These are phyloP conservation scores for Leptopilina syphax DNA, from an alignment of 2,888 invertebrate genomes.

Conservation along the genomic window DNA sequence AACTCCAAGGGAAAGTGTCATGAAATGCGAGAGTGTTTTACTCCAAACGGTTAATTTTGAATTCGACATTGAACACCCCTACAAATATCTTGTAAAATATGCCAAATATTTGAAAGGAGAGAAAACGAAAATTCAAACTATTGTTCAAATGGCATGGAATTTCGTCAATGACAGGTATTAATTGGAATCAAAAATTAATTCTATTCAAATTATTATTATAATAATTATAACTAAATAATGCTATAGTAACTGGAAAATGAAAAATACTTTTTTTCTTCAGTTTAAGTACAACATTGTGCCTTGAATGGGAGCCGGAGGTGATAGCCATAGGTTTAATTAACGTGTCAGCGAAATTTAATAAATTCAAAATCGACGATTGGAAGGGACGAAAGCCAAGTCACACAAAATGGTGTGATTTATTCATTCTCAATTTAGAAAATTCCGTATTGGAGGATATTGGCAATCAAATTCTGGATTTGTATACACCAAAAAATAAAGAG, in stretches of 20 bases:
- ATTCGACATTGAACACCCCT: conserved; percentile 98
- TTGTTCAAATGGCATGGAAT: conserved; percentile 99
- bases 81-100: conserved; percentile 93
- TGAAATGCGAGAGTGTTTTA: conserved; percentile 96
- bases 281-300: conserved; percentile 23
- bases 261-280: background rate
- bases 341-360: background rate
- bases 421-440: conserved; percentile 95
- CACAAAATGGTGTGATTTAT: conserved; percentile 98
- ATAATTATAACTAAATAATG: background rate
- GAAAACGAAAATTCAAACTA: conserved; percentile 92
- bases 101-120: conserved; percentile 96
- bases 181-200: background rate
- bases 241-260: background rate
- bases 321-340: conserved; percentile 15
- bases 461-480: conserved; percentile 95
- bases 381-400: conserved; percentile 86
- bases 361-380: conserved; percentile 76
- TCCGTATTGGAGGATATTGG: conserved; percentile 97
- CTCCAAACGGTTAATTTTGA: conserved; percentile 99
- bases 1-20: conserved; percentile 89
- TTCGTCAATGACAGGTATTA: conserved; percentile 96
- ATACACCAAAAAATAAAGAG: conserved; percentile 78
- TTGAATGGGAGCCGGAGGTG: conserved; percentile 31
- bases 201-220: background rate